Evolutionary conservation across 1,140 invertebrate species (phyloP), one percentile per base, ranked within the genome.

Genomic region (Kradibia gibbosae): DNA sequence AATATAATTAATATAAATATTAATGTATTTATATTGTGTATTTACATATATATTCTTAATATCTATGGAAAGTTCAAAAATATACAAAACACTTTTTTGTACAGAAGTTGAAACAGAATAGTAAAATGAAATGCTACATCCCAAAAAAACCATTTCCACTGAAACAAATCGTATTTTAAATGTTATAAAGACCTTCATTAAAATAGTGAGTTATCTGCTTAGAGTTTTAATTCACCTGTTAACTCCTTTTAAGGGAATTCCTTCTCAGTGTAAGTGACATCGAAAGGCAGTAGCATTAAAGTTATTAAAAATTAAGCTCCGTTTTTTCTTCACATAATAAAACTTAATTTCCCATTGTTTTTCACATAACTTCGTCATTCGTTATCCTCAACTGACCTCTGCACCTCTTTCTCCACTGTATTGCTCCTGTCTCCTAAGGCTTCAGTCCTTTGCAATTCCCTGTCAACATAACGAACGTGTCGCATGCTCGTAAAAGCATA

Each of bases 191-290:
- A 17, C 50, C 7, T 53, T 53, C 50, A 10, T 17, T 7, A 17
- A 53, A 17, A 17, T 20, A 53, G 22, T 53, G 50, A 53, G 3
- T 53, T 53, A 53, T 53, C 50, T 20, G 15, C 15, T 3, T 2
- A 77, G 39, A 25, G 22, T 31, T 25, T 11, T 25, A 77, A 83
- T 82, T 53, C 50, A 17, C 7, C 7, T 53, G 50, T 7, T 53
- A 17, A 2, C 4, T 53, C 50, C 50, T 53, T 53, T 53, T 20
- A 17, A 17, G 74, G 73, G 79, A 77, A 81, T 78, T 83, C 84
- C 81, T n/a, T n/a, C n/a, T n/a, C n/a, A n/a, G n/a, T n/a, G n/a
- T n/a, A n/a, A n/a, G n/a, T n/a, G 42, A 8, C 5, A 86, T 72
- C 10, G 36, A 45, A 22, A 45, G 36, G 17, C 65, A 36, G 39